Evolutionary conservation across 2,888 invertebrate species (phyloP), one percentile per base, ranked within the genome.

Genomic region (Diaprepes abbreviatus): DNA sequence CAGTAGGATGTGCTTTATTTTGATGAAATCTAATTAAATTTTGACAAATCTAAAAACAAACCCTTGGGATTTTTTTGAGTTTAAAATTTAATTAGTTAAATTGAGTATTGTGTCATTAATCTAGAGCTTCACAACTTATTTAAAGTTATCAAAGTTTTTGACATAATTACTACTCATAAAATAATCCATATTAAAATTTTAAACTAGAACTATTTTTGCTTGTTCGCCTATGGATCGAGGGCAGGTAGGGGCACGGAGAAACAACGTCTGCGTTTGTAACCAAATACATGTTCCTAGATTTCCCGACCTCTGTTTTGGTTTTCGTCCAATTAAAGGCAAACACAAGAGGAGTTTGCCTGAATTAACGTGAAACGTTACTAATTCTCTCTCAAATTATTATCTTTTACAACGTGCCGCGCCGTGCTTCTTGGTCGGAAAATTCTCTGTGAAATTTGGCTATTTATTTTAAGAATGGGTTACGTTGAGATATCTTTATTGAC

Each of bases 281-380:
- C 81, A 78, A 83, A 82, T 82, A 82, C 81, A 80, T 79, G 69
- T 63, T 66, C 79, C 77, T 77, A 77, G 83, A 83, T 83, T 83
- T 83, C 82, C 83, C 82, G 82, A 83, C 83, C 83, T 82, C 82
- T 83, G 83, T 84, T 84, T 83, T 82, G 84, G 84, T 84, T 84
- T 84, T 82, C 83, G 82, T 83, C 83, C 84, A 84, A 84, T 84
- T 84, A 83, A 83, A 83, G 82, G 82, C 82, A 83, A 83, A 84
- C 83, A 83, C 81, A 82, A 82, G 83, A 83, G 81, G 81, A 82
- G 81, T 80, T 79, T 81, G 81, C 81, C 77, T 78, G 82, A 82
- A 83, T 83, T 83, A 83, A 83, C 81, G 81, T 78, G 81, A 79
- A 82, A 83, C 81, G 82, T 79, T 81, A 82, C 82, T 83, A 83